Conservation (phyloP, 2,797 vertebrate genomes). For the Epinephelus awoara region DNA sequence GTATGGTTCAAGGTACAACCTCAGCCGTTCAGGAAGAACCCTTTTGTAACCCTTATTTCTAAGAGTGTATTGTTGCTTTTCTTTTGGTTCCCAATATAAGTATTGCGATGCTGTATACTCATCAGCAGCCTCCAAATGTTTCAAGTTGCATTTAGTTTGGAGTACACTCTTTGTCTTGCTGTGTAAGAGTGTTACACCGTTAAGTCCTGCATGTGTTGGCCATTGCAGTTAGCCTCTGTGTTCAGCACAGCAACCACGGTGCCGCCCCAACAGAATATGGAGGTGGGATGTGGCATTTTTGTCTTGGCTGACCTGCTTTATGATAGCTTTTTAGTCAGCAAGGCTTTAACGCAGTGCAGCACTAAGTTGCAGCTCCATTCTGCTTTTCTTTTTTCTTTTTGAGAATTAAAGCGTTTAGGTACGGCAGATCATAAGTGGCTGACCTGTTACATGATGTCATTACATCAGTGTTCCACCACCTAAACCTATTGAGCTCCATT, state of each 20-base stretch:
- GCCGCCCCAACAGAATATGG: slow-evolving; percentile 17
- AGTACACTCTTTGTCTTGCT: background rate
- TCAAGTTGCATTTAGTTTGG: background rate
- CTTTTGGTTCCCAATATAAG: background rate
- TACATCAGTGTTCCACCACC: background rate
- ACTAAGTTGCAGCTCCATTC: background rate
- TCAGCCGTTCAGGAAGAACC: too few relatives aligned
- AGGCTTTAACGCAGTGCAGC: slow-evolving; percentile 36
- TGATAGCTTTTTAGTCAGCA: slow-evolving; percentile 22
- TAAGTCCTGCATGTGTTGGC: slow-evolving; percentile 20
- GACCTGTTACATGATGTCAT: slow-evolving; percentile 35
- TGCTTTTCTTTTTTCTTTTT: slow-evolving; percentile 10
- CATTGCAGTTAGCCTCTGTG: slow-evolving; percentile 9
- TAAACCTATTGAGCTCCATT: slow-evolving; percentile 32
- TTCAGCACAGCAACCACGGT: slow-evolving; percentile 9
- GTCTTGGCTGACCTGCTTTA: slow-evolving; percentile 31
- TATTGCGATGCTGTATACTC: background rate
- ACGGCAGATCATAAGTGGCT: slow-evolving; percentile 11
- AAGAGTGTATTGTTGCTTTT: background rate
- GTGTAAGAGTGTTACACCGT: slow-evolving; percentile 6
- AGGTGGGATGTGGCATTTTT: slow-evolving; percentile 24
- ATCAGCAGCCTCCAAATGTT: background rate
- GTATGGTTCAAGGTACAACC: too few relatives aligned
- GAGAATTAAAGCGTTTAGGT: slow-evolving; percentile 24
- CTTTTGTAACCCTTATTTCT: too few relatives aligned